phyloP scores from a whole-genome alignment of 2,113 vertebrate species.

The Pterocles gutturalis region DNA sequence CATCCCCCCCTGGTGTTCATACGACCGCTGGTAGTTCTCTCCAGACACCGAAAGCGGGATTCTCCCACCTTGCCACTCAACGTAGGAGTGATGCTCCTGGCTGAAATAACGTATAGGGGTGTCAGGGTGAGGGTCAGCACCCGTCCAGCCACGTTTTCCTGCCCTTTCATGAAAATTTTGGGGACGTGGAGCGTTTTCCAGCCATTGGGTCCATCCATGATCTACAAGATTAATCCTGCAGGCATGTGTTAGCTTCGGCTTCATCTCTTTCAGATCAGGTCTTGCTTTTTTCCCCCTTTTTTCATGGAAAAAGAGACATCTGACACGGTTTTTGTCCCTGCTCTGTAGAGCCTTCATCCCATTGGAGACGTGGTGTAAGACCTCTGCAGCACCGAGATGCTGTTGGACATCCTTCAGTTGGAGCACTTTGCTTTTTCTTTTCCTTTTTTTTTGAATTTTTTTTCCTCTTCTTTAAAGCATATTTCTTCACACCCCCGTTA shows the following conservation, averaged over 20 bases:
- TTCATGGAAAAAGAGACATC: neutral
- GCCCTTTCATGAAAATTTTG: fast-evolving
- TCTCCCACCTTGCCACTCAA: neutral
- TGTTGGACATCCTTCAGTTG: neutral
- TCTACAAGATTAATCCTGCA: neutral
- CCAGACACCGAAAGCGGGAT: neutral
- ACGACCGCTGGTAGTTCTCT: neutral
- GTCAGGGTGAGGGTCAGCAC: neutral
- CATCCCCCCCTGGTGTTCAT: neutral
- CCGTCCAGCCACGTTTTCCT: neutral
- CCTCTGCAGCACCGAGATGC: neutral
- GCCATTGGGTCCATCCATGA: fast-evolving
- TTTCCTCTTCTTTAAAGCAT: fast-evolving
- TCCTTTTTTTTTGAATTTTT: too few relatives aligned
- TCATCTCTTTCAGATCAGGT: neutral
- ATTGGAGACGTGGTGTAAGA: fast-evolving
- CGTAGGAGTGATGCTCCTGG: fast-evolving
- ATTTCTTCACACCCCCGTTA: neutral
- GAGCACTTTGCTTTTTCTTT: neutral
- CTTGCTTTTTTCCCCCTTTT: neutral
- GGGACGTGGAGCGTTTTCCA: neutral
- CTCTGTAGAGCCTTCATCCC: neutral
- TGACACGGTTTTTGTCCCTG: fast-evolving
- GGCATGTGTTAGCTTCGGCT: fast-evolving
- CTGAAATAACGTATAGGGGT: fast-evolving